phyloP scores from a whole-genome alignment of 2,888 invertebrate species.

The Ochropleura leucogaster region DNA sequence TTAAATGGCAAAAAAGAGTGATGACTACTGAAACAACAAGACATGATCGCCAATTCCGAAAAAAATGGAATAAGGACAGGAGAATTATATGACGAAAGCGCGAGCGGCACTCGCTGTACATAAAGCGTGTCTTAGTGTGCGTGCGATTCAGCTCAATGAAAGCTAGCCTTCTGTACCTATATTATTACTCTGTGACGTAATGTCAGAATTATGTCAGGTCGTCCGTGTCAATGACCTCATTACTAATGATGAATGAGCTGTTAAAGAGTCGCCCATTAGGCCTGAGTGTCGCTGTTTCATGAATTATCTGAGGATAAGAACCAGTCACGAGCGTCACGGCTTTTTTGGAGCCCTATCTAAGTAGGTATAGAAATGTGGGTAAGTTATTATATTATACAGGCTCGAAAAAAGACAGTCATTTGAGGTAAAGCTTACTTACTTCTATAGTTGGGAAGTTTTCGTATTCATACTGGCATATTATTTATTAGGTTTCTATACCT shows the following conservation, averaged over 20 bases:
- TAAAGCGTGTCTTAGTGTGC: neutral
- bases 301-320: slow-evolving; percentile 70
- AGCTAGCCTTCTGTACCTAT: slow-evolving; percentile 16
- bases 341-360: slow-evolving; percentile 10
- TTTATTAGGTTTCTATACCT: no score
- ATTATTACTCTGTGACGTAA: slow-evolving; percentile 9
- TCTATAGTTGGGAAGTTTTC: neutral
- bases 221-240: slow-evolving; percentile 83
- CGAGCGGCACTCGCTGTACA: neutral
- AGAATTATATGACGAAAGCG: neutral
- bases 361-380: slow-evolving; percentile 9
- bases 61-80: neutral
- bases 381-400: slow-evolving; percentile 1
- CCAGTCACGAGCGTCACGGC: slow-evolving; percentile 10
- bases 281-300: slow-evolving; percentile 75
- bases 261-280: slow-evolving; percentile 85
- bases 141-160: neutral
- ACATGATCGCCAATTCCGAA: neutral
- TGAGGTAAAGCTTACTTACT: neutral
- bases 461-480: neutral
- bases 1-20: neutral
- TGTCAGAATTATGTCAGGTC: slow-evolving; percentile 57
- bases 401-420: neutral
- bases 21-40: neutral
- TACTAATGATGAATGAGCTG: slow-evolving; percentile 86